Evolutionary conservation across 1,140 invertebrate species (phyloP), one percentile per base, ranked within the genome.

Genomic region (Patella vulgata): DNA sequence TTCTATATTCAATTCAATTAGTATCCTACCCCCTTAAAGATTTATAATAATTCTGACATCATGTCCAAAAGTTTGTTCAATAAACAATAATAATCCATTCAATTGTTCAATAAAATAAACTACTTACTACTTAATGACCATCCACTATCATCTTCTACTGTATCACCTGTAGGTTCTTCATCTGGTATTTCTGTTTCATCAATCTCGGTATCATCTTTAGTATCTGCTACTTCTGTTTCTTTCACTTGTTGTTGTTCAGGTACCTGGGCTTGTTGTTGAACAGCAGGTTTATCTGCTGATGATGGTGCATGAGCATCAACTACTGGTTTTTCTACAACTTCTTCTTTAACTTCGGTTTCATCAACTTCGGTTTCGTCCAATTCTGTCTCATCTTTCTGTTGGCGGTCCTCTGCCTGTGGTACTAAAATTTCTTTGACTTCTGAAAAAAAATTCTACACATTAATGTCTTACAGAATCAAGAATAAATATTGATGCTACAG

Each of bases 121-220:
- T n/a, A n/a, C n/a, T n/a, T n/a, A n/a, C n/a, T n/a, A n/a, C n/a
- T n/a, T n/a, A n/a, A n/a, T n/a, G n/a, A n/a, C n/a, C n/a, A n/a
- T n/a, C n/a, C n/a, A n/a, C n/a, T n/a, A 14, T 31, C 11, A 27
- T 57, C 30, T 43, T 17, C 23, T 19, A 33, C 36, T 17, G 4
- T 36, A 36, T 36, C 31, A 9, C 17, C 25, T 33, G 25, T 40
- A 30, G 23, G 27, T 46, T 53, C 40, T 19, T 36, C 60, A 48
- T 63, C 53, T 31, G 4, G 21, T 27, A 66, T 30, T 27, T 66
- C 64, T 33, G 65, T 68, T 17, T 66, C 70, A 59, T 52, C 61
- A 43, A 62, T 40, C 60, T 63, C 66, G 21, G 59, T 63, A 33
- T 64, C 57, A 55, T 59, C 57, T 53, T 39, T 19, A 17, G 27